A percentile compares a stretch with the other conserved stretches of the same genome.
Conservation (phyloP, 2,888 invertebrate species). For the Leptothorax acervorum region DNA sequence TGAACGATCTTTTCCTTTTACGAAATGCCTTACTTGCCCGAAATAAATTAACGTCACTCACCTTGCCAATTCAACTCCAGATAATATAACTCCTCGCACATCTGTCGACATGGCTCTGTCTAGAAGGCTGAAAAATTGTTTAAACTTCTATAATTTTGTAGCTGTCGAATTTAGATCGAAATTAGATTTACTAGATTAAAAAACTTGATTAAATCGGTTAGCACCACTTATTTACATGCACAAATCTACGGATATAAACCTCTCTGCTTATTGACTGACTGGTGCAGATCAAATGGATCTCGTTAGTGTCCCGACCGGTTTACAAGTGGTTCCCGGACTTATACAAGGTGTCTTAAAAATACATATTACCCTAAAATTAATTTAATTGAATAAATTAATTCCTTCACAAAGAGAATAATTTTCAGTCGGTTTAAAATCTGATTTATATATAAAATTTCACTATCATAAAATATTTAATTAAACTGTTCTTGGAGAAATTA, state of each 20-base stretch:
- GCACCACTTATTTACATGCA: not conserved
- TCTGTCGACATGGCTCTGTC: conserved; percentile 79
- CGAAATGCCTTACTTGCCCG: no score
- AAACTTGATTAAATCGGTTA: not conserved
- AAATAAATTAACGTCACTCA: conserved; percentile 83
- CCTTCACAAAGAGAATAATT: not conserved
- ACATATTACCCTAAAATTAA: not conserved
- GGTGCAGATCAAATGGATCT: conserved; percentile 63
- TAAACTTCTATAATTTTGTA: not conserved
- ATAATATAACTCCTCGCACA: conserved; percentile 85
- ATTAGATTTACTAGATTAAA: not conserved
- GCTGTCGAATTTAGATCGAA: not conserved
- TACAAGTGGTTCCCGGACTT: conserved; percentile 49
- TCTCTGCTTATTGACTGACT: conserved; percentile 61
- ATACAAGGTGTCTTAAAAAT: conserved; percentile 37
- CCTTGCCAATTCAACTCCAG: conserved; percentile 90
- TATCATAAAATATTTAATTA: conserved; percentile 15
- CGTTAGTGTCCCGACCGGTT: conserved; percentile 65
- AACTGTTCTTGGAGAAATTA: not conserved
- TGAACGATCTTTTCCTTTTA: not conserved
- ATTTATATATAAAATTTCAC: conserved; percentile 15
- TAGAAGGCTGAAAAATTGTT: conserved; percentile 70
- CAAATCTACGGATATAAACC: not conserved
- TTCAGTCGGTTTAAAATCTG: not conserved
- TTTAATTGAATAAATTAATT: not conserved